phyloP scores from a whole-genome alignment of 2,797 vertebrate species.

The Argya squamiceps region DNA sequence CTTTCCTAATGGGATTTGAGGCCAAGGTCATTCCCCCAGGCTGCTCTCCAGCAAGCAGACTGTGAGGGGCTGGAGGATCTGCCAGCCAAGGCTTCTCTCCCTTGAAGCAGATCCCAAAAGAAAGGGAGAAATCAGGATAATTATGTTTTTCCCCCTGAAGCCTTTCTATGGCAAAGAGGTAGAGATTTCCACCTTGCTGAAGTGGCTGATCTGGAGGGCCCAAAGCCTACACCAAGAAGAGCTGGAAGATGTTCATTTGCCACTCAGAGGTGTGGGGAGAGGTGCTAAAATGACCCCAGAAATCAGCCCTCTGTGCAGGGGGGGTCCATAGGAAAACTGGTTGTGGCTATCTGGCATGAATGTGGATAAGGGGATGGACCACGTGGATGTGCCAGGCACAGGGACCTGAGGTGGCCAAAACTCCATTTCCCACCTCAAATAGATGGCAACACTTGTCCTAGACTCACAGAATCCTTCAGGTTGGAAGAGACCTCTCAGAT shows the following conservation, averaged over 20 bases:
- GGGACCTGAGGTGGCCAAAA: background rate
- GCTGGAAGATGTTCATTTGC: background rate
- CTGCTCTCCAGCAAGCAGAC: background rate
- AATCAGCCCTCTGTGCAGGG: background rate
- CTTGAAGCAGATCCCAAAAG: background rate
- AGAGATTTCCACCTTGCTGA: background rate
- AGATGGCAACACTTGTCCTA: background rate
- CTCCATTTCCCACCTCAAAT: background rate
- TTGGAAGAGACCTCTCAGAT: background rate
- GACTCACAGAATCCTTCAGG: background rate
- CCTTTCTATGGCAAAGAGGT: background rate
- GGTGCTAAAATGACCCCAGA: background rate
- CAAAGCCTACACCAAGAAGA: fast-evolving
- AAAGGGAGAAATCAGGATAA: background rate
- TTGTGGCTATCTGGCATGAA: background rate
- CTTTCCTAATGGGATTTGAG: background rate
- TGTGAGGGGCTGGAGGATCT: background rate
- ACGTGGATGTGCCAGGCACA: background rate
- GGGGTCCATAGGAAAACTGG: background rate
- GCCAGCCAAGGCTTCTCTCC: background rate
- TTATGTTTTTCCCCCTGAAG: background rate
- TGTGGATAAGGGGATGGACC: fast-evolving
- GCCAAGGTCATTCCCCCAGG: constrained; percentile 22
- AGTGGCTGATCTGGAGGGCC: background rate
- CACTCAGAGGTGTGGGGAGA: background rate